phyloP scores from a whole-genome alignment of 2,113 vertebrate genomes.

The Sinocyclocheilus grahami region DNA sequence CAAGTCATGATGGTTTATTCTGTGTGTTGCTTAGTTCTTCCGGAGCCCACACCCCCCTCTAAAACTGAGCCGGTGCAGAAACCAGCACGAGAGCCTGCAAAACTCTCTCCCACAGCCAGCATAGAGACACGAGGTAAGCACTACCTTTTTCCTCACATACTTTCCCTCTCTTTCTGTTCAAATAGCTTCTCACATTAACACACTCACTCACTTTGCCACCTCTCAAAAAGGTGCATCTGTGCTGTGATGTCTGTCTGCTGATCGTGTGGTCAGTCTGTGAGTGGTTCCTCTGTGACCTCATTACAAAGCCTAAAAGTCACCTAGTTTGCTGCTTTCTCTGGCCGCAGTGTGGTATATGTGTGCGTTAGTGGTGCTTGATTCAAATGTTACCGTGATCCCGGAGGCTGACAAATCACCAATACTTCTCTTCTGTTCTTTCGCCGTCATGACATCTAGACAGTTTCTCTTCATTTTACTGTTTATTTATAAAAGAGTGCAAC shows the following conservation, averaged over 20 bases:
- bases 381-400: not conserved
- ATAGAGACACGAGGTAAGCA: conserved; percentile 73
- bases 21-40: conserved; percentile 54
- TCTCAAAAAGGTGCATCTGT: conserved; percentile 1
- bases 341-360: not conserved
- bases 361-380: not conserved
- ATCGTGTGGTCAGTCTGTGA: not conserved
- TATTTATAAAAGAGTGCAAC: not conserved
- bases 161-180: not conserved
- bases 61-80: conserved; percentile 73
- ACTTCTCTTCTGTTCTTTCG: not conserved
- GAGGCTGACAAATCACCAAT: not conserved
- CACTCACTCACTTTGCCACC: not conserved
- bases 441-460: conserved; percentile 35
- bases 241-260: conserved; percentile 9
- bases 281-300: not conserved
- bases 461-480: conserved; percentile 21
- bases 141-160: not conserved
- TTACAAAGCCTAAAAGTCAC: conserved; percentile 8
- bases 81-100: conserved; percentile 71
- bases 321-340: not conserved
- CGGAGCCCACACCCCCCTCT: conserved; percentile 69
- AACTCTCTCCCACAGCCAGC: conserved; percentile 65
- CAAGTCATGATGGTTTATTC: conserved; percentile 1
- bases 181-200: not conserved